A percentile compares a stretch with the other conserved stretches of the same genome.
phyloP scores from a whole-genome alignment of 2,113 vertebrate species.

The Pan paniscus region DNA sequence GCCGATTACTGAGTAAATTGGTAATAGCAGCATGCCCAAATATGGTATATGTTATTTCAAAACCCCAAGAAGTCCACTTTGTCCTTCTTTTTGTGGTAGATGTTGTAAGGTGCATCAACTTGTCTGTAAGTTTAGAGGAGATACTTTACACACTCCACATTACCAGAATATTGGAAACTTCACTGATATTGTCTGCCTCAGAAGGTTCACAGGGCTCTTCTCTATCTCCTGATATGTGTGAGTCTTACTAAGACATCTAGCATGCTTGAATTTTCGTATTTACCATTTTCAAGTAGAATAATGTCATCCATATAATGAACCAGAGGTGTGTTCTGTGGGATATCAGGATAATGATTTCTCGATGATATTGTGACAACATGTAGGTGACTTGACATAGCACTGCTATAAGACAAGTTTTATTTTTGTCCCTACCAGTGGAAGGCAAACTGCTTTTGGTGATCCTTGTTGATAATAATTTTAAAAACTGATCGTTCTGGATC shows the following conservation, averaged over 20 bases:
- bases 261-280: not conserved
- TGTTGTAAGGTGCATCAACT: not conserved
- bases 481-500: not conserved
- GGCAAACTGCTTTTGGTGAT: not conserved
- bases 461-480: not conserved
- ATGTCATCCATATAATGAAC: not conserved
- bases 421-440: not conserved
- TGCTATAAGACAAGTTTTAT: not conserved
- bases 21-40: too few species aligned
- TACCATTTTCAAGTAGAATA: not conserved
- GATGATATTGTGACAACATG: not conserved
- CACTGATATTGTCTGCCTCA: not conserved
- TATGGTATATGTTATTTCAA: too few species aligned
- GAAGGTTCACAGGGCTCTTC: not conserved
- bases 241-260: not conserved
- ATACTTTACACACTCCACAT: not conserved
- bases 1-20: not conserved
- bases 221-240: not conserved
- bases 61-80: too few species aligned
- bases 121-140: not conserved
- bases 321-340: not conserved
- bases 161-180: not conserved
- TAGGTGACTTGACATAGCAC: not conserved
- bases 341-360: not conserved
- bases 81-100: not conserved